Conservation (phyloP, 2,888 invertebrate genomes). For the Tinea semifulvella region DNA sequence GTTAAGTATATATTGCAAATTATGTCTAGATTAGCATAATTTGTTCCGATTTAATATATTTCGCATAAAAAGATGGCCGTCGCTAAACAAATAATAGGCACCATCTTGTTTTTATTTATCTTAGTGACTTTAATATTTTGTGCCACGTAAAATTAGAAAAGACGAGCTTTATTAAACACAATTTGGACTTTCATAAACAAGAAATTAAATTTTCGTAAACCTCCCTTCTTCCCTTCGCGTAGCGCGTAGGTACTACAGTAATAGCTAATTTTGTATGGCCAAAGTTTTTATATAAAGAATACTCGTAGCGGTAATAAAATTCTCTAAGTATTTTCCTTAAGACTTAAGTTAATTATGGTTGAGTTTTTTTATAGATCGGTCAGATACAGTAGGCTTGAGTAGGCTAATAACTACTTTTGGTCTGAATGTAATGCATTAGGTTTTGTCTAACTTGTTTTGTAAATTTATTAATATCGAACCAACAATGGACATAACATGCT, state of each 20-base stretch:
- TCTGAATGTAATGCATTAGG: no score
- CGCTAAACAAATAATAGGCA: no score
- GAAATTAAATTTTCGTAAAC: constrained; percentile 35
- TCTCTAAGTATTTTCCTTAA: background rate
- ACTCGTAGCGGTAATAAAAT: constrained; percentile 6
- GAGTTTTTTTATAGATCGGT: no score
- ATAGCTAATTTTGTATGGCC: constrained; percentile 9
- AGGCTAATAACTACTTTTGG: no score
- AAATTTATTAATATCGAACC: no score
- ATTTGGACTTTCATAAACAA: constrained; percentile 34
- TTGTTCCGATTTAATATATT: no score
- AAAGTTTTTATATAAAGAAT: constrained; percentile 1
- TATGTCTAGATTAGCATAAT: no score
- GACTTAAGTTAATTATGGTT: constrained; percentile 5
- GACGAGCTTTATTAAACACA: constrained; percentile 33
- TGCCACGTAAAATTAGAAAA: constrained; percentile 26
- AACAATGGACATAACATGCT: no score
- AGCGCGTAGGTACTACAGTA: constrained; percentile 1
- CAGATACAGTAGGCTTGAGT: no score
- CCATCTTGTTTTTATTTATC: background rate
- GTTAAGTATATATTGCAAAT: no score
- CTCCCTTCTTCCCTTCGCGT: constrained; percentile 18
- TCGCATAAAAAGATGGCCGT: no score
- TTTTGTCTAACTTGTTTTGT: no score
- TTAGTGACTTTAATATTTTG: background rate